Conservation (phyloP, 2,888 invertebrate genomes). For the Eristalis arbustorum region DNA sequence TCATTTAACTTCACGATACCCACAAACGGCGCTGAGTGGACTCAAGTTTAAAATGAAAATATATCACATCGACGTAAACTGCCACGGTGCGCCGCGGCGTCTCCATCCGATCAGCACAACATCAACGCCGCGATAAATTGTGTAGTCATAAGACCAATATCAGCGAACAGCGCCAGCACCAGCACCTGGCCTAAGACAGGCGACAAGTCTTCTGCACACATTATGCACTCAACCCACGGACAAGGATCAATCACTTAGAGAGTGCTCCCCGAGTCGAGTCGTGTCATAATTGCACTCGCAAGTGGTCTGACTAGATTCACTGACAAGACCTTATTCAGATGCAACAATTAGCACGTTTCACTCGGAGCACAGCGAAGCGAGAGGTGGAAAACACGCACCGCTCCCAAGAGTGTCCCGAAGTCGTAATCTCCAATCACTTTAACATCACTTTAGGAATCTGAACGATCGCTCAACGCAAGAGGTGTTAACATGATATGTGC, state of each 20-base stretch:
- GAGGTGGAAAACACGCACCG: not conserved
- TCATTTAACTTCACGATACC: too few relatives aligned
- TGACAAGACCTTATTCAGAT: constrained; percentile 58
- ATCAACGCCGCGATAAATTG: constrained; percentile 58
- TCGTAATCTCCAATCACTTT: constrained; percentile 67
- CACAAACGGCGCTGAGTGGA: too few relatives aligned
- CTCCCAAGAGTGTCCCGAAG: constrained; percentile 36
- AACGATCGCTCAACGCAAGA: constrained; percentile 62
- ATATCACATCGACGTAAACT: not conserved
- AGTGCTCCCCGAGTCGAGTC: constrained; percentile 30
- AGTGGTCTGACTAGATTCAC: constrained; percentile 56
- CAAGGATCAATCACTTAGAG: constrained; percentile 61
- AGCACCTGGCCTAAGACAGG: constrained; percentile 43
- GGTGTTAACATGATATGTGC: constrained; percentile 69
- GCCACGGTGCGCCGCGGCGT: constrained; percentile 1
- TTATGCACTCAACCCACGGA: constrained; percentile 48
- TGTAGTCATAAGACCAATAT: not conserved
- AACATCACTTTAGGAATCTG: constrained; percentile 65
- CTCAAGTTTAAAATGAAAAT: not conserved
- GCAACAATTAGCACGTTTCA: constrained; percentile 60
- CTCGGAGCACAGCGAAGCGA: constrained; percentile 4
- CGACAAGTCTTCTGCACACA: constrained; percentile 48
- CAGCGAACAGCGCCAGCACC: constrained; percentile 29
- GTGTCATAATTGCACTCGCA: constrained; percentile 61
- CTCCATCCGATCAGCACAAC: constrained; percentile 40